phyloP scores from a whole-genome alignment of 2,888 invertebrate genomes.

The Pilophorus perplexus region DNA sequence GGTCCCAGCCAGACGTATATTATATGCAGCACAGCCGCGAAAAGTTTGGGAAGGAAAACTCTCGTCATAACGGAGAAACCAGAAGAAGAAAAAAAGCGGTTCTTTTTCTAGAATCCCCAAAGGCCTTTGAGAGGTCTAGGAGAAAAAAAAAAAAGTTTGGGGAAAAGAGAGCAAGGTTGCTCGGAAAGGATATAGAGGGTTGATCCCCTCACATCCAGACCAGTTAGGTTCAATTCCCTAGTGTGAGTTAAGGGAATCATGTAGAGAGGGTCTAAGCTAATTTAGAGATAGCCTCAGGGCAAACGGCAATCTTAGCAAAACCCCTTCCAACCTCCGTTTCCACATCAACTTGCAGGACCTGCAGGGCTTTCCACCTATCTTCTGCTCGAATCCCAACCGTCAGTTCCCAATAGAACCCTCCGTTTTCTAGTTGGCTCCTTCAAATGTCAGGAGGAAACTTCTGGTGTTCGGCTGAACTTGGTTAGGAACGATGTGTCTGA shows the following conservation, averaged over 20 bases:
- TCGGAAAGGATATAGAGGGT: not conserved
- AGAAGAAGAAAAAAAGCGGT: not conserved
- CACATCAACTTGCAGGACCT: no score
- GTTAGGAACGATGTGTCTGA: no score
- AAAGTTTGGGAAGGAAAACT: not conserved
- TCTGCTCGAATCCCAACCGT: no score
- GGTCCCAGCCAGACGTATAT: no score
- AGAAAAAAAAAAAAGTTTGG: not conserved
- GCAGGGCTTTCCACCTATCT: no score
- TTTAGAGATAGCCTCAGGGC: conserved; percentile 23
- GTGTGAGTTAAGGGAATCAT: conserved; percentile 20
- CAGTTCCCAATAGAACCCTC: no score
- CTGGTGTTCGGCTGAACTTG: no score
- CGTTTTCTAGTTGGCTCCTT: no score
- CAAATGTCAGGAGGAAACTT: no score
- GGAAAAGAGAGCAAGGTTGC: not conserved
- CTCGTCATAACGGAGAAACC: not conserved
- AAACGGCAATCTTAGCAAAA: conserved; percentile 19
- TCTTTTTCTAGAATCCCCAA: conserved; percentile 7
- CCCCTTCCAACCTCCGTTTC: no score
- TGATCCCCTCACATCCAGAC: conserved; percentile 26
- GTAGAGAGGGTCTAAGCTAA: conserved; percentile 28
- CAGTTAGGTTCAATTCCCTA: conserved; percentile 16
- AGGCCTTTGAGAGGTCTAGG: not conserved
- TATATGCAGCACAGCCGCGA: not conserved